Conservation (phyloP, 2,888 invertebrate genomes). For the Pyrrhia umbra region DNA sequence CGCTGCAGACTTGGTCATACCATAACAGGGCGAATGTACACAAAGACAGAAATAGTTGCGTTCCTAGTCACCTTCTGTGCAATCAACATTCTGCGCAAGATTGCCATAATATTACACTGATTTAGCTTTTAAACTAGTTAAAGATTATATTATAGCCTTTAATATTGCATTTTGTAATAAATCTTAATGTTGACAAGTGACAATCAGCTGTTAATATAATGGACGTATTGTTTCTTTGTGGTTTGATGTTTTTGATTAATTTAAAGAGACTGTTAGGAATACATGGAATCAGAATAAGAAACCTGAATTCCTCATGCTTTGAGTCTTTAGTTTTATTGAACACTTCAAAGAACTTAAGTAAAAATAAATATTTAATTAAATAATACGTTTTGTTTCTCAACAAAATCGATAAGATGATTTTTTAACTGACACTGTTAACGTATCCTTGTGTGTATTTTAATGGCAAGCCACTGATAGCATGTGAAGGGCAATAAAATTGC, state of each 20-base stretch:
- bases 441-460: conserved; percentile 3
- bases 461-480: conserved; percentile 3
- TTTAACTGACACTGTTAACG: conserved; percentile 3
- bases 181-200: conserved; percentile 3
- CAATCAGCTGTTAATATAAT: conserved; percentile 10
- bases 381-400: neutral
- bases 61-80: conserved; percentile 51
- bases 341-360: too few relatives aligned
- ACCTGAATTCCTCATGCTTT: too few relatives aligned
- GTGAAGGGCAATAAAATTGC: conserved; percentile 45
- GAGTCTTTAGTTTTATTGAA: too few relatives aligned
- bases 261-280: neutral
- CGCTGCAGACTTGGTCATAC: conserved; percentile 21
- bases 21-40: conserved; percentile 40
- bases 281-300: too few relatives aligned
- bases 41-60: conserved; percentile 58
- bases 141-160: conserved; percentile 9
- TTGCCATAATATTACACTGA: conserved; percentile 41
- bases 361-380: too few relatives aligned
- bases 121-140: conserved; percentile 29
- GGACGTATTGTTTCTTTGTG: neutral
- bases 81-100: conserved; percentile 59
- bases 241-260: neutral
- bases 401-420: neutral
- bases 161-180: conserved; percentile 24